Evolutionary conservation across 2,888 invertebrate species (phyloP).

Genomic region (Eristalinus aeneus): DNA sequence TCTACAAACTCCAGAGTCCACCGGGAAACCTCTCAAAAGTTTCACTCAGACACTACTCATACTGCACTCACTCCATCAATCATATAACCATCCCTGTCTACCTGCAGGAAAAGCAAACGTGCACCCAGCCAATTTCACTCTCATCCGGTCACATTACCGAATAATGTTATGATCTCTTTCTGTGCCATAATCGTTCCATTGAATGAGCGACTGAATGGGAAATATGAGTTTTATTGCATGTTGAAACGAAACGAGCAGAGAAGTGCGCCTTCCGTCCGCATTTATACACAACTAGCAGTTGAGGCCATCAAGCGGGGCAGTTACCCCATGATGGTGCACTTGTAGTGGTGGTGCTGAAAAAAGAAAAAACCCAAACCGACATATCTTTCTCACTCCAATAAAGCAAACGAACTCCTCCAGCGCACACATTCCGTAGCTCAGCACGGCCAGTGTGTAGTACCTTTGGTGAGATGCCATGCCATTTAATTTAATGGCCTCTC

Average conservation of each 20-base stretch:
- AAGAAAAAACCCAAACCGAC: background rate
- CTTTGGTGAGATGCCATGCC: constrained; percentile 38
- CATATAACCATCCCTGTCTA: constrained; percentile 25
- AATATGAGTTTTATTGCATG: constrained; percentile 71
- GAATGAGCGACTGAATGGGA: constrained; percentile 71
- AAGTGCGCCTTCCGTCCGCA: constrained; percentile 59
- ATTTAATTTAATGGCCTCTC: constrained; percentile 68
- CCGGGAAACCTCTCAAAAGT: constrained; percentile 18
- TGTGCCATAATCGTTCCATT: constrained; percentile 70
- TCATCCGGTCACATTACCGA: constrained; percentile 68
- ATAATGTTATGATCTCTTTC: constrained; percentile 71
- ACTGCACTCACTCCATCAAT: background rate
- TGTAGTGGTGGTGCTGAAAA: constrained; percentile 31
- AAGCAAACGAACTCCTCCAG: constrained; percentile 3
- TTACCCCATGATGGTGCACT: constrained; percentile 47
- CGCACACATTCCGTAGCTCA: constrained; percentile 34
- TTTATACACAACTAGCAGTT: constrained; percentile 41
- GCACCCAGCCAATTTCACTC: constrained; percentile 69
- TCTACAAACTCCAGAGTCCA: background rate
- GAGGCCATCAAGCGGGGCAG: constrained; percentile 59
- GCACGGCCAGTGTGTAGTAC: constrained; percentile 24
- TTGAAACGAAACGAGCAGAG: constrained; percentile 71
- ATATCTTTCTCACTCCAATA: constrained; percentile 20
- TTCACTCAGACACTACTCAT: background rate
- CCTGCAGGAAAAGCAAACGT: constrained; percentile 42